Evolutionary conservation across 2,888 invertebrate species (phyloP).

Genomic region (Itoplectis maculator): DNA sequence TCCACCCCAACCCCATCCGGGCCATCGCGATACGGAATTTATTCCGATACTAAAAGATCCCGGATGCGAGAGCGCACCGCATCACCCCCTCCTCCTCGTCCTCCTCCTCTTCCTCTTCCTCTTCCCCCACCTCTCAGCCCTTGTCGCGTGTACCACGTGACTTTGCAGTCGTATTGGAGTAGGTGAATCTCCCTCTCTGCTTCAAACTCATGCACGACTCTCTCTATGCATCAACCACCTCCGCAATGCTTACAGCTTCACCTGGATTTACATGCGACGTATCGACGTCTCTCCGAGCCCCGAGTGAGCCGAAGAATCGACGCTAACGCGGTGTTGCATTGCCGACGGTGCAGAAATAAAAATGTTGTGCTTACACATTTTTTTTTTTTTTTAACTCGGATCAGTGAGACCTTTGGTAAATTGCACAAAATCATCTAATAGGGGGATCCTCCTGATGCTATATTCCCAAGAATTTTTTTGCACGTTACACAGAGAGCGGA

Average conservation of each 20-base stretch:
- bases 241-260: conserved; percentile 44
- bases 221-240: conserved; percentile 16
- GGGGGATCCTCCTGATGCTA: not conserved
- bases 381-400: not conserved
- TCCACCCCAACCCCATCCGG: conserved; percentile 24
- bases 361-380: not conserved
- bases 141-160: too few relatives aligned
- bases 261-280: conserved; percentile 45
- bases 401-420: too few relatives aligned
- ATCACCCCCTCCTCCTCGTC: not conserved
- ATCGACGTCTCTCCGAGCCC: conserved; percentile 26
- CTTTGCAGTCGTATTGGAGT: conserved; percentile 37
- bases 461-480: not conserved
- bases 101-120: too few relatives aligned
- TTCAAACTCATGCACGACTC: conserved; percentile 30
- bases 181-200: conserved; percentile 5
- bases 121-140: too few relatives aligned
- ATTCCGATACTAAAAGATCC: conserved; percentile 69
- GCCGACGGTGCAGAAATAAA: too few relatives aligned
- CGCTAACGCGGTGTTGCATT: not conserved
- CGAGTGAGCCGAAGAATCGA: conserved; percentile 14
- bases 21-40: conserved; percentile 65
- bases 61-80: conserved; percentile 40
- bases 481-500: not conserved
- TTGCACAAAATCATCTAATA: not conserved